Percentiles rank a stretch among this genome's conserved stretches.
These are phyloP conservation scores for Mycalesis mineus DNA, from an alignment of 2,888 invertebrate genomes.

Conservation along the genomic window DNA sequence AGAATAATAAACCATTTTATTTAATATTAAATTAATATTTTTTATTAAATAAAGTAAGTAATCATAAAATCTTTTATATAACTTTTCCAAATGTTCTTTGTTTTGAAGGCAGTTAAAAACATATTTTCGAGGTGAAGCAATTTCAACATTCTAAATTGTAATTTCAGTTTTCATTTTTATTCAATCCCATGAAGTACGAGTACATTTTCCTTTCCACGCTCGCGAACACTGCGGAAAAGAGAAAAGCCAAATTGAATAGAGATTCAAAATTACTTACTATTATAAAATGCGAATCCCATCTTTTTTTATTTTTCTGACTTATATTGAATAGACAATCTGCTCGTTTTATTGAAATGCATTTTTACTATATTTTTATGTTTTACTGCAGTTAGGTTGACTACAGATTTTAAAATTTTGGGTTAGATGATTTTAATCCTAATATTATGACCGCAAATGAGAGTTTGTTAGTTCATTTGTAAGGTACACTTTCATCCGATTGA, in stretches of 20 bases:
- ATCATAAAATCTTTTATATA: too few relatives aligned
- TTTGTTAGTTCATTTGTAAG: too few relatives aligned
- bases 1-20: too few relatives aligned
- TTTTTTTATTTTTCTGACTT: constrained; percentile 20
- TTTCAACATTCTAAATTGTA: constrained; percentile 22
- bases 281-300: constrained; percentile 20
- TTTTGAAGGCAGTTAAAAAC: not conserved
- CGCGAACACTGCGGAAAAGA: constrained; percentile 14
- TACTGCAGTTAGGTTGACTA: not conserved
- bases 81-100: too few relatives aligned
- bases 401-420: too few relatives aligned
- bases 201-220: constrained; percentile 13
- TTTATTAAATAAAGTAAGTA: too few relatives aligned
- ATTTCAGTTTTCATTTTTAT: constrained; percentile 28
- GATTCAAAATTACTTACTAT: constrained; percentile 27
- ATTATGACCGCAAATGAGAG: too few relatives aligned
- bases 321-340: constrained; percentile 11
- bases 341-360: constrained; percentile 6
- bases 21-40: too few relatives aligned
- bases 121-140: constrained; percentile 12
- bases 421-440: too few relatives aligned
- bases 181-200: constrained; percentile 21
- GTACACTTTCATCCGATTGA: too few relatives aligned
- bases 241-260: constrained; percentile 22
- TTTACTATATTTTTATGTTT: not conserved